These are phyloP conservation scores for Channa maculata DNA, from an alignment of 2,113 vertebrate genomes.

Conservation along the genomic window DNA sequence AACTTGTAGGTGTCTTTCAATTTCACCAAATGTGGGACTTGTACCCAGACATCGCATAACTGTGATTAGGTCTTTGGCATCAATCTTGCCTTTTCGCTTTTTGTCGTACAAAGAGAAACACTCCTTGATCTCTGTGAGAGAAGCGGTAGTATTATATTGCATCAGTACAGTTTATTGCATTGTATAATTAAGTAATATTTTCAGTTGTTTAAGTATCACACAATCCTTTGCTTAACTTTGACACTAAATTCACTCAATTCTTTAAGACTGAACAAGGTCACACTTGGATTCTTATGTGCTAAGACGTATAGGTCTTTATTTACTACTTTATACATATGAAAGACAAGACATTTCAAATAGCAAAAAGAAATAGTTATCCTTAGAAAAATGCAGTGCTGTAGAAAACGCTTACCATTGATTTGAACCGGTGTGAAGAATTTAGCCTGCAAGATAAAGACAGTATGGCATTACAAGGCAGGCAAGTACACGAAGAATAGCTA, in stretches of 20 bases:
- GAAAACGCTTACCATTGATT: slow-evolving; percentile 75
- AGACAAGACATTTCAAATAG: background rate
- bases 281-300: too few relatives aligned
- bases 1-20: slow-evolving; percentile 88
- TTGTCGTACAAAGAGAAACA: slow-evolving; percentile 98
- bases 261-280: too few relatives aligned
- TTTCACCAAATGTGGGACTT: slow-evolving; percentile 89
- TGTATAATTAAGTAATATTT: background rate
- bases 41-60: slow-evolving; percentile 93
- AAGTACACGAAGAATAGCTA: background rate
- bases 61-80: slow-evolving; percentile 87
- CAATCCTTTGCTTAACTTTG: background rate
- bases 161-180: too few relatives aligned
- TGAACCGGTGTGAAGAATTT: slow-evolving; percentile 82
- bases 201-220: background rate
- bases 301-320: too few relatives aligned
- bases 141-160: background rate
- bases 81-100: slow-evolving; percentile 91
- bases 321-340: background rate
- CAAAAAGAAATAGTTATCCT: background rate
- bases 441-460: slow-evolving; percentile 62
- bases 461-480: background rate
- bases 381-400: background rate
- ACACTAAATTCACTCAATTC: background rate
- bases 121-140: slow-evolving; percentile 92